Evolutionary conservation across 2,113 vertebrate species (phyloP), one percentile per base, ranked within the genome.

Genomic region (Jacana jacana): DNA sequence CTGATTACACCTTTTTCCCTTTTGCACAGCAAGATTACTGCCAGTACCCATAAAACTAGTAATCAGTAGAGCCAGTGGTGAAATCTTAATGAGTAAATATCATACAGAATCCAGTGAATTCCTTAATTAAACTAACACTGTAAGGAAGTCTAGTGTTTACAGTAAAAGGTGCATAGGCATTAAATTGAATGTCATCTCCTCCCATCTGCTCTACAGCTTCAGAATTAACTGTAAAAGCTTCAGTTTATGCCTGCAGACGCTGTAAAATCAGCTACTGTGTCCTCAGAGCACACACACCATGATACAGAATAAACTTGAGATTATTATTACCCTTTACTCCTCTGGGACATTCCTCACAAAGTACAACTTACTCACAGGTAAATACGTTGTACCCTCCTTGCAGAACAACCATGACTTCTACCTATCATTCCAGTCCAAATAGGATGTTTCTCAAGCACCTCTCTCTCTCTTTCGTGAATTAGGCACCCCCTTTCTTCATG

Each of bases 161-260:
- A 93, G 52, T 72, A 93, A 86, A 82, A 95, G 65, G 65, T 96
- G 65, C 27, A n/a, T 78, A 92, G 90, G 76, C 35, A 95, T 84
- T 90, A 90, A 93, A 96, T 4, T 86, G 35, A 82, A 92, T 76
- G 86, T 86, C 69, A 84, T 81, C 77, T 94, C 28, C 22, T 37
- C 40, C 88, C 81, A 93, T 86, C 95, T 96, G 92, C 40, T 93
- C 83, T 92, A 72, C 54, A 89, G 77, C 73, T 92, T 76, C 92
- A 93, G 83, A 91, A 88, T 86, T 81, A 86, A 88, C 39, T 65
- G 72, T 57, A 78, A 94, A 94, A 81, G 60, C 64, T 83, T 82
- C 71, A 65, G 22, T 81, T 95, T 90, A 93, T 65, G 55, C 63
- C 60, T 92, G 76, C 48, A 96, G 88, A 93, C 86, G 77, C 55